Evolutionary conservation across 1,140 invertebrate genomes (phyloP).

Genomic region (Watersipora subatra): DNA sequence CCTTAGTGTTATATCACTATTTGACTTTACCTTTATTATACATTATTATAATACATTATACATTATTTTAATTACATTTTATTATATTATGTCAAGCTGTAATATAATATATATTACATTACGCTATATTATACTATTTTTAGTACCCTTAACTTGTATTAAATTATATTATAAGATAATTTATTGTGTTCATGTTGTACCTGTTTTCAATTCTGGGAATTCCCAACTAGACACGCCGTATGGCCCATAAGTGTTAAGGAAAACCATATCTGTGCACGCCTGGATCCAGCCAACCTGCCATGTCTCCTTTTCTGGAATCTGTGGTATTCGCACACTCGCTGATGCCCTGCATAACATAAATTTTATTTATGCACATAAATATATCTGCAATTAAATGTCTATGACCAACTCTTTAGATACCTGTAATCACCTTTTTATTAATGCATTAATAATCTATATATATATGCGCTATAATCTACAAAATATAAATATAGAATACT

Average conservation of each 20-base stretch:
- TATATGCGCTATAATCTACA: not conserved
- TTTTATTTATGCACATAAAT: slow-evolving; percentile 14
- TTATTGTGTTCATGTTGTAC: too few relatives aligned
- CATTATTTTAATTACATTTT: too few relatives aligned
- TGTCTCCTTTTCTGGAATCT: slow-evolving; percentile 21
- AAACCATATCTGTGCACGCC: slow-evolving; percentile 36
- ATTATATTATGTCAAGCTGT: too few relatives aligned
- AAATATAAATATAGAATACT: not conserved
- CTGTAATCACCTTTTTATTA: not conserved
- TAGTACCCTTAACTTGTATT: too few relatives aligned
- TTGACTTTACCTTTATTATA: too few relatives aligned
- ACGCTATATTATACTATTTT: too few relatives aligned
- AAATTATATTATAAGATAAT: too few relatives aligned
- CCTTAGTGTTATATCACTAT: too few relatives aligned
- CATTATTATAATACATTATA: too few relatives aligned
- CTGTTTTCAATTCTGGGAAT: slow-evolving; percentile 36
- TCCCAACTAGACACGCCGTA: slow-evolving; percentile 41
- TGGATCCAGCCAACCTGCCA: slow-evolving; percentile 39
- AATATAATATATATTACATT: too few relatives aligned
- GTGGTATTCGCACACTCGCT: slow-evolving; percentile 31
- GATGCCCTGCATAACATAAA: slow-evolving; percentile 21
- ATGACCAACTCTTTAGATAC: slow-evolving; percentile 7
- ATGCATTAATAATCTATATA: not conserved
- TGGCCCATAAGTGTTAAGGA: slow-evolving; percentile 34
- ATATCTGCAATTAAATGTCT: slow-evolving; percentile 6